Percentiles rank a stretch among this genome's conserved stretches.
These are phyloP conservation scores for Drosophila formosana DNA, from an alignment of 2,888 invertebrate species.

Conservation along the genomic window DNA sequence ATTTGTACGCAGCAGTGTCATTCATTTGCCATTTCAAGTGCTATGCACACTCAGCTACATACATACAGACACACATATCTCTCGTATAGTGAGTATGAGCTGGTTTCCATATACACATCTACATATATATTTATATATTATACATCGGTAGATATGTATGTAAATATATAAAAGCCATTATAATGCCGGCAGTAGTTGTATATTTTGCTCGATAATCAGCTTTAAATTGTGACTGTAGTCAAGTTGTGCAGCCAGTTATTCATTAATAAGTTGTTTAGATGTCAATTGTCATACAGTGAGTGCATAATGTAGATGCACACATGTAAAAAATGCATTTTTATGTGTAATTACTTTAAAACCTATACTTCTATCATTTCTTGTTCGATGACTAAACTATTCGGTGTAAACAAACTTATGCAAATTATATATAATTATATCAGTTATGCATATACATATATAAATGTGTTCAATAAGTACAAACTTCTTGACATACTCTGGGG, in stretches of 20 bases:
- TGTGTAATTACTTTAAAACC: conserved; percentile 31
- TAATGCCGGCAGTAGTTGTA: conserved; percentile 66
- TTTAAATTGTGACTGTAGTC: conserved; percentile 66
- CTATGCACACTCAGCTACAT: conserved; percentile 61
- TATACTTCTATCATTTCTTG: conserved; percentile 33
- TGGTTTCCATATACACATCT: conserved; percentile 19
- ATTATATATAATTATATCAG: conserved; percentile 43
- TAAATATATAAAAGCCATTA: conserved; percentile 34
- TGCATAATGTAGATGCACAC: conserved; percentile 42
- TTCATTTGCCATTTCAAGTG: conserved; percentile 80
- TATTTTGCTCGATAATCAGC: conserved; percentile 58
- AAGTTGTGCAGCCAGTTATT: conserved; percentile 61
- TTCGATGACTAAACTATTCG: conserved; percentile 38
- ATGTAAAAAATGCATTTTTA: conserved; percentile 3
- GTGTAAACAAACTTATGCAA: conserved; percentile 38
- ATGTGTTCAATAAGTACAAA: conserved; percentile 6
- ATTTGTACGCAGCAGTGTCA: conserved; percentile 75
- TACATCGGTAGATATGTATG: not conserved
- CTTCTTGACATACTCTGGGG: conserved; percentile 6
- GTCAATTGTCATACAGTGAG: conserved; percentile 66
- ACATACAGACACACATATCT: conserved; percentile 21
- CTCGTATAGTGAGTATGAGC: conserved; percentile 11
- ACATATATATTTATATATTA: conserved; percentile 14
- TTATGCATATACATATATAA: not conserved
- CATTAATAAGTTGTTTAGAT: conserved; percentile 77